Percentiles rank a stretch among this genome's conserved stretches.
Conservation (phyloP, 2,113 vertebrate species). For the Xyliphius kryptos region DNA sequence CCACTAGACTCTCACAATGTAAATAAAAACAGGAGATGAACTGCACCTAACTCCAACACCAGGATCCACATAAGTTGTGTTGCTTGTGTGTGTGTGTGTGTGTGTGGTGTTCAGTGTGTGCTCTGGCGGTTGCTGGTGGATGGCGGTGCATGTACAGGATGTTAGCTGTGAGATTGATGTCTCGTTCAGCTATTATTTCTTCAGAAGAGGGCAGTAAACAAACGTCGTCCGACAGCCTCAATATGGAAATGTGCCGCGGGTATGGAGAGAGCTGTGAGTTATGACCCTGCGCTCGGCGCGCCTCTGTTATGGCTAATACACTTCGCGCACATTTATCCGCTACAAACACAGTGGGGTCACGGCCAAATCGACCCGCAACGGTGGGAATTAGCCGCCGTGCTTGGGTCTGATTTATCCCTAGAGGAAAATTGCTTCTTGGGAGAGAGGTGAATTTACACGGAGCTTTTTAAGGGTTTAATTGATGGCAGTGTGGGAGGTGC, state of each 20-base stretch:
- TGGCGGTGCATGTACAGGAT: background rate
- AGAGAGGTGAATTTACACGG: constrained; percentile 29
- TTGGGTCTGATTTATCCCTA: constrained; percentile 64
- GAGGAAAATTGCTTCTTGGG: constrained; percentile 61
- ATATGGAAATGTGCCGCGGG: constrained; percentile 59
- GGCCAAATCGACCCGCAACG: constrained; percentile 69
- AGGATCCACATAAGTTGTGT: too few species aligned
- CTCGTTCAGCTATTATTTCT: constrained; percentile 59
- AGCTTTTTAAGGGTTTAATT: constrained; percentile 42
- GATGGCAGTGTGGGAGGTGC: constrained; percentile 34
- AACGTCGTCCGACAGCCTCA: constrained; percentile 60
- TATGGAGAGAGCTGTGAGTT: constrained; percentile 47
- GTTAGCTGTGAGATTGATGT: constrained; percentile 55
- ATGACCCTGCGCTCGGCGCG: constrained; percentile 34
- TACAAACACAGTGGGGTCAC: constrained; percentile 54
- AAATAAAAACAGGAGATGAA: too few species aligned
- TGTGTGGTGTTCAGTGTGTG: background rate
- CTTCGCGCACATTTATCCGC: constrained; percentile 43
- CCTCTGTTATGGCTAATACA: constrained; percentile 59
- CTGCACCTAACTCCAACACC: too few species aligned
- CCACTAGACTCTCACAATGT: too few species aligned
- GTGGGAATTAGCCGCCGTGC: constrained; percentile 69
- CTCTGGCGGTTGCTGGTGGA: background rate
- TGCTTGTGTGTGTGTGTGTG: constrained; percentile 1
- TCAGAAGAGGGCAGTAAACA: constrained; percentile 65